Conservation (phyloP, 1,140 invertebrate species). For the Drosophila nigrodunni region DNA sequence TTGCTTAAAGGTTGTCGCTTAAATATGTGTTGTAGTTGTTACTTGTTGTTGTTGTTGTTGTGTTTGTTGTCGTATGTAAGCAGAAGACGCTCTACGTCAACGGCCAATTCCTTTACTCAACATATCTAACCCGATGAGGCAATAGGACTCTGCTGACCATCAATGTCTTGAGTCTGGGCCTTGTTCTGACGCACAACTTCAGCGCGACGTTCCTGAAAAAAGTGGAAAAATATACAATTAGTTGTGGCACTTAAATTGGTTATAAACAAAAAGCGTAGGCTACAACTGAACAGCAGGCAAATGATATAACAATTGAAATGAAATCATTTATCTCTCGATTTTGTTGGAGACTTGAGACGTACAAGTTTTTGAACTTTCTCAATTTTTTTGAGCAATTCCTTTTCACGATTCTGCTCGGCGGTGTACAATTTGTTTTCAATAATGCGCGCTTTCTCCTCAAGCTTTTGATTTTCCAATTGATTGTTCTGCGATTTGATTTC, state of each 20-base stretch:
- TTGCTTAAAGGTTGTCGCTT: slow-evolving; percentile 50
- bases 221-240: neutral
- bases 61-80: slow-evolving; percentile 16
- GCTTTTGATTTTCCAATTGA: slow-evolving; percentile 87
- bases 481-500: slow-evolving; percentile 89
- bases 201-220: slow-evolving; percentile 91
- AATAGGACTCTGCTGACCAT: slow-evolving; percentile 71
- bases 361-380: slow-evolving; percentile 92
- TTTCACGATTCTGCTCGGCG: slow-evolving; percentile 91
- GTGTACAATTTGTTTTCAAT: slow-evolving; percentile 90
- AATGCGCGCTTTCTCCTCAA: slow-evolving; percentile 88
- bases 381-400: slow-evolving; percentile 92
- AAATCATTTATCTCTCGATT: slow-evolving; percentile 5
- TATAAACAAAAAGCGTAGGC: slow-evolving; percentile 4
- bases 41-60: slow-evolving; percentile 45
- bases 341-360: slow-evolving; percentile 74
- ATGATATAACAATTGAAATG: slow-evolving; percentile 20
- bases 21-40: slow-evolving; percentile 49
- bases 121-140: slow-evolving; percentile 75
- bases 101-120: neutral
- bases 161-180: slow-evolving; percentile 84
- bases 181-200: slow-evolving; percentile 95
- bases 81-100: slow-evolving; percentile 40
- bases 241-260: neutral
- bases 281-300: slow-evolving; percentile 53